Evolutionary conservation across 1,140 invertebrate genomes (phyloP).

Genomic region (Colletes latitarsis): DNA sequence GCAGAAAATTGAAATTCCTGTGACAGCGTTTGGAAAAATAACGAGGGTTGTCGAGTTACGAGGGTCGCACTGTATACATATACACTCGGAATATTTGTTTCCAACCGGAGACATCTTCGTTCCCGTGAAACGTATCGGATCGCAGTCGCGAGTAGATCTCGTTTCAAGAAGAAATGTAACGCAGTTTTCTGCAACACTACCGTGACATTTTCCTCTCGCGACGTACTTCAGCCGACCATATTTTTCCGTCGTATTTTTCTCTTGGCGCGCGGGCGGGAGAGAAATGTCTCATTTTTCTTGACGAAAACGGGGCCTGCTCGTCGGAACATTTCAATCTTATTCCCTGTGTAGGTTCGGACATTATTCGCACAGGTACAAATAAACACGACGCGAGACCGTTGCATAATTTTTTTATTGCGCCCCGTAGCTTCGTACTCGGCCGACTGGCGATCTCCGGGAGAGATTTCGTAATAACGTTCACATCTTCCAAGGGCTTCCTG

Average conservation of each 20-base stretch:
- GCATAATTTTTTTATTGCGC: no score
- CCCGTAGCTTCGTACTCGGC: no score
- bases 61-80: no score
- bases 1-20: no score
- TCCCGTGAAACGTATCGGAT: neutral
- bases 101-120: no score
- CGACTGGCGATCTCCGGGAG: no score
- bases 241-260: conserved; percentile 5
- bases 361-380: neutral
- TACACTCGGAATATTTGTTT: no score
- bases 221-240: neutral
- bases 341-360: neutral
- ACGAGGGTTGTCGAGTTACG: no score
- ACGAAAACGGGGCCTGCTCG: neutral
- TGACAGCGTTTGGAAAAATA: no score
- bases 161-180: neutral
- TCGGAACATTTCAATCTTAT: conserved; percentile 17
- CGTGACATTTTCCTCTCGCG: neutral
- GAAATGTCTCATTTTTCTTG: conserved; percentile 1
- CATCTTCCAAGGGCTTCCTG: neutral
- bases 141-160: neutral
- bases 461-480: neutral
- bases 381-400: neutral
- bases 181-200: neutral
- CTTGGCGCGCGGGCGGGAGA: neutral